Evolutionary conservation across 2,113 vertebrate genomes (phyloP), one percentile per base, ranked within the genome.

Genomic region (Cariama cristata): DNA sequence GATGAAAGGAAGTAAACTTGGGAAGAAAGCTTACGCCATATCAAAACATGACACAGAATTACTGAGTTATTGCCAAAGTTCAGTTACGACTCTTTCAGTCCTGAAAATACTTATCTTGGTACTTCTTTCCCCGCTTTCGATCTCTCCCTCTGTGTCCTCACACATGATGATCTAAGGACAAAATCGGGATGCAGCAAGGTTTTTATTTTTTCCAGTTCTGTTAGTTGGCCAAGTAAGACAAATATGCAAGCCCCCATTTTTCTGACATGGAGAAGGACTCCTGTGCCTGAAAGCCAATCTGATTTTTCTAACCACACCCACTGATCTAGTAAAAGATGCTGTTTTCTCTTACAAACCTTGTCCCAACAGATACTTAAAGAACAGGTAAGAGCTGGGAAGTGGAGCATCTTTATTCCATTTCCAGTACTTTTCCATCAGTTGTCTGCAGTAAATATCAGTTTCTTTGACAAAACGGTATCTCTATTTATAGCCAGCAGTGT

Each of bases 81-180:
- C 67, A 21, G 23, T 26, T 58, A 21, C 42, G 50, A 26, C 44
- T 62, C 24, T 68, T 68, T 82, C n/a, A 58, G 19, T 35, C 53
- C 22, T 68, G 44, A 64, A 86, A 88, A 88, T 49, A 32, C 2
- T 49, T 45, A 2, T 8, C 32, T 60, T 75, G 16, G 45, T 42
- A 14, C 27, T 88, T 55, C 15, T 6, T 76, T 84, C 6, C 42
- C 32, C 0, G 0, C 19, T 72, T 71, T 47, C 15, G 23, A 14
- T 8, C 27, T 75, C 32, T 74, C 32, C 3, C 11, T 74, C 50
- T 20, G 2, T n/a, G 16, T 66, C 68, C 8, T 49, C 87, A 28
- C 13, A 9, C 6, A 11, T 6, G 15, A 63, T 0, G 0, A 28
- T 67, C 32, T 74, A 73, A 81, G 27, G 28, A 67, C 47, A 58